Base-by-base conservation (phyloP, 2,797 vertebrate species). In the Hoplostethus atlanticus region DNA sequence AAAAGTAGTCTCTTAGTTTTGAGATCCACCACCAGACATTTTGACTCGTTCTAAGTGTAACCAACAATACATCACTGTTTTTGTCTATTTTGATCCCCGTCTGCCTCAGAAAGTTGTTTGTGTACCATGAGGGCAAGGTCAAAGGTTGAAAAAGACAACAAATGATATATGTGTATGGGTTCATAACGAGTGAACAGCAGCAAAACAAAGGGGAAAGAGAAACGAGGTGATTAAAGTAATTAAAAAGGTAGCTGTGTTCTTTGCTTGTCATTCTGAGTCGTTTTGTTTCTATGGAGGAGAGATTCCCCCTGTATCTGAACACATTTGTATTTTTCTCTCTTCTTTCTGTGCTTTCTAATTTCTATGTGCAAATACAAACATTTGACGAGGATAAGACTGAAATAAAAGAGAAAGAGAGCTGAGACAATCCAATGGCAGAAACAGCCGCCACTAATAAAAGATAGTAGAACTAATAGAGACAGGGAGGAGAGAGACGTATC, bases 291-390 rank as follows among this genome's bases (percentile, higher is more conserved):
- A 10, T 11, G 2, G 2, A 36, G 1, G 21, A 42, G 2, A 8
- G 15, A 50, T 17, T 62, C 47, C 21, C 3, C 42, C 12, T 38
- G 50, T 15, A 80, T 60, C 71, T 77, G 25, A n/a, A n/a, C 55
- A 48, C 13, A n/a, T 68, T 66, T 12, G 17, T 28, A 61, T 55
- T 55, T 73, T 69, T 34, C 5, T 12, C 11, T 36, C 2, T 58
- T 68, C 62, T 73, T 40, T 48, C 59, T 34, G 8, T 28, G 47
- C 74, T 72, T 59, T 51, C 71, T 77, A 65, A 81, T 86, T 81
- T 17, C 81, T 10, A 1, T 0, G 10, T 42, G 68, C 67, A 77
- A 84, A 80, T 44, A 2, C 63, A 81, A 76, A 76, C 25, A 65
- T 71, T 64, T 55, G 28, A 30, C 52, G 58, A 62, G 50, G 13